phyloP scores from a whole-genome alignment of 2,797 vertebrate species.

The Gymnoscopelus braueri region DNA sequence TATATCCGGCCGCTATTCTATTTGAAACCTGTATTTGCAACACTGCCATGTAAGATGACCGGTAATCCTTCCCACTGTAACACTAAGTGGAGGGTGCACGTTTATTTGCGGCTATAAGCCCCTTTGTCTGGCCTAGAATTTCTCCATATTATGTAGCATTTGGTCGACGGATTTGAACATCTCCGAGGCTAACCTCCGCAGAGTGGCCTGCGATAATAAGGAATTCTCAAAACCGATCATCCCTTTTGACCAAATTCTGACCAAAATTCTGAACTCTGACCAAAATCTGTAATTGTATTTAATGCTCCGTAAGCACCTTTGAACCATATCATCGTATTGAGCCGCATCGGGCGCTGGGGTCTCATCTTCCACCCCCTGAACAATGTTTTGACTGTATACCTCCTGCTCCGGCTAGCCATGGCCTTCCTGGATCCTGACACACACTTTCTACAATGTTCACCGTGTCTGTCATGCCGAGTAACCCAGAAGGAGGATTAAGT shows the following conservation, averaged over 20 bases:
- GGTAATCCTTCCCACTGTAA: slow-evolving; percentile 53
- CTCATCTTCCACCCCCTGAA: slow-evolving; percentile 66
- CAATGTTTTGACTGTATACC: slow-evolving; percentile 78
- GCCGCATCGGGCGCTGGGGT: slow-evolving; percentile 41
- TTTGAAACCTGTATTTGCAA: slow-evolving; percentile 36
- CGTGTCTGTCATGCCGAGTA: slow-evolving; percentile 83
- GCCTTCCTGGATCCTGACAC: slow-evolving; percentile 75
- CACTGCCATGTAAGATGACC: slow-evolving; percentile 42
- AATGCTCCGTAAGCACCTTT: neutral
- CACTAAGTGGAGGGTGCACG: slow-evolving; percentile 34
- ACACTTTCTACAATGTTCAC: slow-evolving; percentile 87
- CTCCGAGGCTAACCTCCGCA: neutral
- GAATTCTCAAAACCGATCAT: neutral
- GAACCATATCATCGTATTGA: slow-evolving; percentile 24
- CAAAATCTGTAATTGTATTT: slow-evolving; percentile 10
- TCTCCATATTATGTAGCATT: slow-evolving; percentile 22
- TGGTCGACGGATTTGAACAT: slow-evolving; percentile 15
- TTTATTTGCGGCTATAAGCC: slow-evolving; percentile 52
- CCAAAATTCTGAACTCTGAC: too few relatives aligned
- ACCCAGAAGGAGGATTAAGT: slow-evolving; percentile 85
- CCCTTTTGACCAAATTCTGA: slow-evolving; percentile 4
- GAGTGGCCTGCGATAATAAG: neutral
- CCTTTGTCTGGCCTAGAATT: slow-evolving; percentile 40
- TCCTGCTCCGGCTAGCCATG: slow-evolving; percentile 65
- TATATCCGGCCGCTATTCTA: neutral